These are phyloP conservation scores for Lasiurus borealis DNA, from an alignment of 2,113 vertebrate genomes.

Conservation along the genomic window DNA sequence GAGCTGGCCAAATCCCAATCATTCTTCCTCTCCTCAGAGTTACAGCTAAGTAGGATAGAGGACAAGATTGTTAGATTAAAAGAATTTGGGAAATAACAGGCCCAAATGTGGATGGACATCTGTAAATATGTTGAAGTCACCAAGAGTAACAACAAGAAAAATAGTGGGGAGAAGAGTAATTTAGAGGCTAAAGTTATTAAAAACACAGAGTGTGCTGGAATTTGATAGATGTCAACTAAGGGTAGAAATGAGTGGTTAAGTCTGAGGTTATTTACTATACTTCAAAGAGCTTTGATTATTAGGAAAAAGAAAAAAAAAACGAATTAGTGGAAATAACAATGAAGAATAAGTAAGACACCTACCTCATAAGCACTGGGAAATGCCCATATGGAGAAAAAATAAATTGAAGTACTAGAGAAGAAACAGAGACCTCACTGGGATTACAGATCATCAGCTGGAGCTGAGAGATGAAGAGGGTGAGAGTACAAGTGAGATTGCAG, in stretches of 20 bases:
- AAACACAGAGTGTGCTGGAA: background rate
- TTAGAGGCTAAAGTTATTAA: background rate
- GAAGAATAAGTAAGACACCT: background rate
- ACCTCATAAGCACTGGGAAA: background rate
- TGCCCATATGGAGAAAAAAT: background rate
- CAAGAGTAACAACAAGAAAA: slow-evolving; percentile 9
- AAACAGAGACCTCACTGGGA: background rate
- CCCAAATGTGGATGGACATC: background rate
- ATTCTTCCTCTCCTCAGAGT: background rate
- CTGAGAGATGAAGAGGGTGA: background rate
- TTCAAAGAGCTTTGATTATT: slow-evolving; percentile 7
- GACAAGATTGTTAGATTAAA: background rate
- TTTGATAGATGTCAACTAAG: background rate
- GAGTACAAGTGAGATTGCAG: background rate
- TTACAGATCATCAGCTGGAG: background rate
- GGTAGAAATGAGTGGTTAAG: background rate
- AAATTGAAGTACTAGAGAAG: background rate
- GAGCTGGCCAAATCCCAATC: background rate
- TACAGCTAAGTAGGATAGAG: background rate
- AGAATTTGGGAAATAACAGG: background rate
- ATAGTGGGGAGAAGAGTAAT: background rate
- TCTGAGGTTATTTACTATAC: background rate
- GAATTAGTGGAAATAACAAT: background rate
- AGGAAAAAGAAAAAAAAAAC: background rate
- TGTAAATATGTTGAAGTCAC: background rate